Evolutionary conservation across 2,888 invertebrate species (phyloP), one percentile per base, ranked within the genome.

Genomic region (Junonia oenone): DNA sequence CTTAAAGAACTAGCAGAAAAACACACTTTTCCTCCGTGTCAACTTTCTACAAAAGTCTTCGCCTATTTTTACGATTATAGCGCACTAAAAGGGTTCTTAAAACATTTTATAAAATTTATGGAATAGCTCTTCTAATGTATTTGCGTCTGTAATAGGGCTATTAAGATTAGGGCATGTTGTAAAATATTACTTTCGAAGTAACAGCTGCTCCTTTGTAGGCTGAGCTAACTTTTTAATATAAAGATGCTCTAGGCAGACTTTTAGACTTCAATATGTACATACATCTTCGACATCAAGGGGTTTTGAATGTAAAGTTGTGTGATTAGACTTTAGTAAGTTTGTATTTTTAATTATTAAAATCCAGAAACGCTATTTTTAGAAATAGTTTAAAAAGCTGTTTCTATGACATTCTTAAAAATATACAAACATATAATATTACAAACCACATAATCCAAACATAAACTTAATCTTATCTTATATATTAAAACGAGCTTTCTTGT

Each of bases 71-170:
- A 40, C 19, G 38, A 19, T 37, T 37, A 37, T 40, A 6, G 38
- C 38, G 15, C 19, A 19, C 38, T 40, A 19, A 40, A 40, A 40
- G 38, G 38, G 38, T 40, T 17, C 38, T 40, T 40, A 40, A 40
- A 40, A 40, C 19, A 19, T 40, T 40, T 40, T 40, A 40, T 40
- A 40, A 40, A 40, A 40, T 40, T 40, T 19, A 40, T 40, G 38
- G 3, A n/a, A 40, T 19, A 40, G 19, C 17, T 19, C n/a, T 19
- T 40, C 17, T 40, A 19, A 40, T 19, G 17, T 11, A 19, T 40
- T 40, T 40, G 15, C 19, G 17, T 17, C 38, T 40, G 11, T 19
- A 40, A 17, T 11, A 19, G 15, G 19, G 17, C 38, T 40, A 17
- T 40, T 19, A 40, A 40, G 38, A 40, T 40, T 40, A 40, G 38